Conservation (phyloP, 2,888 invertebrate genomes). For the Syritta pipiens region DNA sequence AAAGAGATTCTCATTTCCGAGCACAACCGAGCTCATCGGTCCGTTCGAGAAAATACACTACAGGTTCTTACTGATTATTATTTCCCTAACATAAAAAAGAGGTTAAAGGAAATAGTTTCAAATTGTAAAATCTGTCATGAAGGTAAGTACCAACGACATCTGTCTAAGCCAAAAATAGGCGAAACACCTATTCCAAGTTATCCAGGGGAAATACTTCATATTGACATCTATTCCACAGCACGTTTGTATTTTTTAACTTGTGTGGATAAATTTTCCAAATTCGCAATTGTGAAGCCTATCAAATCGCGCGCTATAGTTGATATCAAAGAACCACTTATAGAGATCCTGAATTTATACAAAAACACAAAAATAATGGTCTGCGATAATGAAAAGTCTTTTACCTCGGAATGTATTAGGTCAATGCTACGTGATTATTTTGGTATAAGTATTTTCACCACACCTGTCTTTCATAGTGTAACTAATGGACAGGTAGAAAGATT, state of each 20-base stretch:
- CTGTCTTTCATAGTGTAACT: constrained; percentile 22
- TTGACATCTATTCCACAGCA: constrained; percentile 3
- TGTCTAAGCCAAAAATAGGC: constrained; percentile 2
- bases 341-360: neutral
- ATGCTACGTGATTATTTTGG: constrained; percentile 15
- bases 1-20: too few relatives aligned
- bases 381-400: neutral
- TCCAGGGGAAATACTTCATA: neutral
- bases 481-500: constrained; percentile 34
- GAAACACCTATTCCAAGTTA: neutral
- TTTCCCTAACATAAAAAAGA: neutral
- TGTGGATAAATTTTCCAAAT: too few relatives aligned
- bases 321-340: neutral
- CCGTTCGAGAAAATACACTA: too few relatives aligned
- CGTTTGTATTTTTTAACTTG: neutral
- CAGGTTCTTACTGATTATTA: neutral
- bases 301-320: neutral
- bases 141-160: neutral
- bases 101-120: too few relatives aligned
- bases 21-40: too few relatives aligned
- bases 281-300: neutral
- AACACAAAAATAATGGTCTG: neutral
- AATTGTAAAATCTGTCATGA: neutral
- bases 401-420: constrained; percentile 15
- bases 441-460: constrained; percentile 10